These are phyloP conservation scores for Rissa tridactyla DNA, from an alignment of 2,113 vertebrate species.

Conservation along the genomic window DNA sequence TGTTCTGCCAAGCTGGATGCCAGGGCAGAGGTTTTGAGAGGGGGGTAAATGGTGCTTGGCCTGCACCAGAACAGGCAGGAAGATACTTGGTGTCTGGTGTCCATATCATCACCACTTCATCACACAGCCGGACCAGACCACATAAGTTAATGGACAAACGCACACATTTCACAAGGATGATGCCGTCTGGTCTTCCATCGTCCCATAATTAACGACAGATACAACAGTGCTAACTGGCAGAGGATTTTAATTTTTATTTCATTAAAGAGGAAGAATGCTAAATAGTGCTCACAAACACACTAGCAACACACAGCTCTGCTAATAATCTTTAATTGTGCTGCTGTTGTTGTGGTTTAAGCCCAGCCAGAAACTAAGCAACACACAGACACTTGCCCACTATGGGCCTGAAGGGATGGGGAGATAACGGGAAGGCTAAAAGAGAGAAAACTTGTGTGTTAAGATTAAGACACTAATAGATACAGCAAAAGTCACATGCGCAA, in stretches of 20 bases:
- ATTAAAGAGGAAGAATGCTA: background rate
- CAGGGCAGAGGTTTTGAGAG: background rate
- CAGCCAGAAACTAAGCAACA: background rate
- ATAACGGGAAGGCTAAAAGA: background rate
- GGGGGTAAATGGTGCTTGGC: rapidly evolving
- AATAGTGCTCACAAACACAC: background rate
- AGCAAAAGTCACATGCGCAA: background rate
- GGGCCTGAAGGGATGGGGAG: background rate
- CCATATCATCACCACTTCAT: background rate
- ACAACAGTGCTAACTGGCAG: background rate
- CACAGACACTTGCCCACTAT: background rate
- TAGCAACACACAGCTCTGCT: background rate
- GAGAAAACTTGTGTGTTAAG: background rate
- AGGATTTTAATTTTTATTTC: background rate
- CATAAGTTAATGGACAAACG: background rate
- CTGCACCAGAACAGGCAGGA: background rate
- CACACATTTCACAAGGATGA: background rate
- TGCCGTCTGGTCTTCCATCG: background rate
- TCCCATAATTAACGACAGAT: background rate
- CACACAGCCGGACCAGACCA: background rate
- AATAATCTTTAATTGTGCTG: background rate
- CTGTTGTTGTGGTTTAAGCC: background rate
- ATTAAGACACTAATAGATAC: background rate
- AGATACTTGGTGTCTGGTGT: background rate
- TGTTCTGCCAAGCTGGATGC: background rate